phyloP scores from a whole-genome alignment of 2,888 invertebrate species.

The Sesia apiformis region DNA sequence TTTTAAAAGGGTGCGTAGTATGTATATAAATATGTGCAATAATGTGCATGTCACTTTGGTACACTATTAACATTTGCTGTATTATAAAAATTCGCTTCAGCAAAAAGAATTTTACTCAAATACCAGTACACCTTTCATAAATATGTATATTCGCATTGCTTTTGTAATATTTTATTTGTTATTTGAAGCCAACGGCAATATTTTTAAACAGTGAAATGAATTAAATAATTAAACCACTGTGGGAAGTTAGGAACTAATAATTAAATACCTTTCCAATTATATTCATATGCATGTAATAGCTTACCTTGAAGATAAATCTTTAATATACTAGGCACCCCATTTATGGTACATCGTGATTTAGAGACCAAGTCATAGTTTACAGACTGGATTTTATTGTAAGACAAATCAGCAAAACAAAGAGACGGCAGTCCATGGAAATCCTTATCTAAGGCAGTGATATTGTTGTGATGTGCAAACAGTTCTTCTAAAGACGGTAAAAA shows the following conservation, averaged over 20 bases:
- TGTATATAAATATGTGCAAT: too few relatives aligned
- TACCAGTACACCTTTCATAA: too few relatives aligned
- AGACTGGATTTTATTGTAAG: conserved; percentile 82
- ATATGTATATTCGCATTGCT: too few relatives aligned
- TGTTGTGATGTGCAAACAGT: conserved; percentile 84
- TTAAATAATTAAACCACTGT: not conserved
- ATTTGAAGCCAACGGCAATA: not conserved
- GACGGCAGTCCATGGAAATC: conserved; percentile 89
- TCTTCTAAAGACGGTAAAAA: conserved; percentile 85
- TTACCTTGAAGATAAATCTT: conserved; percentile 88
- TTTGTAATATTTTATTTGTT: too few relatives aligned
- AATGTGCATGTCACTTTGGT: too few relatives aligned
- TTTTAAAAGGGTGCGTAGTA: too few relatives aligned
- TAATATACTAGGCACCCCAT: conserved; percentile 84
- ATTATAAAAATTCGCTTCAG: too few relatives aligned
- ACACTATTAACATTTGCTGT: too few relatives aligned
- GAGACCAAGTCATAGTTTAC: conserved; percentile 84
- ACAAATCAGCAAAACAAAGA: conserved; percentile 86
- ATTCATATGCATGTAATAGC: conserved; percentile 12
- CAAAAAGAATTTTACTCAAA: too few relatives aligned
- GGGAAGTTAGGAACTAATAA: not conserved
- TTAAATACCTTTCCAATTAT: not conserved
- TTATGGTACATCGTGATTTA: conserved; percentile 85
- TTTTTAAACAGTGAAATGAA: not conserved
- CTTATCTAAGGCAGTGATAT: conserved; percentile 81